Evolutionary conservation across 2,888 invertebrate species (phyloP).

Genomic region (Eupeodes latifasciatus): DNA sequence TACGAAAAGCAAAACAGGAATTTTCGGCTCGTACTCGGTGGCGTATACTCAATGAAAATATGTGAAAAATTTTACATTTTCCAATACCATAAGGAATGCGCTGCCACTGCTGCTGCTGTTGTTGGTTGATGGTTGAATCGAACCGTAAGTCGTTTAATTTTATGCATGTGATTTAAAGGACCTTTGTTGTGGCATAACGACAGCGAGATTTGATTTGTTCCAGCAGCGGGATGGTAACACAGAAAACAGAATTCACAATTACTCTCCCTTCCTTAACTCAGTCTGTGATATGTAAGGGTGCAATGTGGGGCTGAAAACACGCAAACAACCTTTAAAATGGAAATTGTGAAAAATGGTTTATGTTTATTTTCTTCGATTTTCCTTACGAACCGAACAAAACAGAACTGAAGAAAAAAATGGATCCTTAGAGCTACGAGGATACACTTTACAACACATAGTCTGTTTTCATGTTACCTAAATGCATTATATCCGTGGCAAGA

Average conservation of each 20-base stretch:
- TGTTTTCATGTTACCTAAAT: conserved; percentile 7
- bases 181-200: conserved; percentile 16
- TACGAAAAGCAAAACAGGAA: not conserved
- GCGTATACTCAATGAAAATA: not conserved
- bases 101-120: no score
- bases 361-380: not conserved
- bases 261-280: not conserved
- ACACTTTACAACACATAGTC: not conserved
- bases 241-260: not conserved
- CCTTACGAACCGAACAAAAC: no score
- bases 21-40: not conserved
- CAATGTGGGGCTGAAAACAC: not conserved
- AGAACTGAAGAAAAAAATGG: not conserved
- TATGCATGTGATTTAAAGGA: not conserved
- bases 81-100: not conserved
- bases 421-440: not conserved
- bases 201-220: conserved; percentile 2
- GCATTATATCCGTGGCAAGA: conserved; percentile 30
- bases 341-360: conserved; percentile 12
- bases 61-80: not conserved
- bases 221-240: not conserved
- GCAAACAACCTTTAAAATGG: not conserved
- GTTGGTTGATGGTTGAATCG: no score
- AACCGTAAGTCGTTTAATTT: not conserved
- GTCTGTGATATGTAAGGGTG: not conserved